Percentiles rank a stretch among this genome's conserved stretches.
Conservation (phyloP, 2,113 vertebrate species). For the Oncorhynchus tshawytscha region DNA sequence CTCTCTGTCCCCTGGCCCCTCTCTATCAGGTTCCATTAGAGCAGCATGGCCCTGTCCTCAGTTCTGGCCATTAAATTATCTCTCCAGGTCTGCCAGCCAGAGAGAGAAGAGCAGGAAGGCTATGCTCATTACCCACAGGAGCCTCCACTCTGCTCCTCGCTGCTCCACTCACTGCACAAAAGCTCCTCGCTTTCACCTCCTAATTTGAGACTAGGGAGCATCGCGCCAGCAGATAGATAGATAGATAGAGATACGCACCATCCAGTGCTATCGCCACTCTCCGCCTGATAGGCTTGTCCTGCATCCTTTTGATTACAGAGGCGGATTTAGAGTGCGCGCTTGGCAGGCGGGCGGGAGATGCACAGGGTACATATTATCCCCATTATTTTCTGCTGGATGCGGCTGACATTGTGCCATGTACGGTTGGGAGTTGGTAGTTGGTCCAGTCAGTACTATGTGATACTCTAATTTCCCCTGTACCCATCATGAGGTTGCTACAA, state of each 20-base stretch:
- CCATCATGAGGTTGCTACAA: too few relatives aligned
- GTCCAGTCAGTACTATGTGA: constrained; percentile 1
- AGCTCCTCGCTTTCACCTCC: constrained; percentile 57
- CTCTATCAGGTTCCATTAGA: constrained; percentile 39
- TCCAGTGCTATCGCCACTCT: constrained; percentile 19
- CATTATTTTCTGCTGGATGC: constrained; percentile 47
- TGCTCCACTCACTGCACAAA: constrained; percentile 35
- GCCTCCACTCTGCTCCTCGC: constrained; percentile 5
- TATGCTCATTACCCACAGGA: constrained; percentile 57
- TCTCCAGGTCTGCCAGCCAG: constrained; percentile 47
- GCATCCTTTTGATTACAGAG: constrained; percentile 54
- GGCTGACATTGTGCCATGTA: constrained; percentile 14
- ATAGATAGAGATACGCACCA: constrained; percentile 24
- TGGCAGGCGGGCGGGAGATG: constrained; percentile 45
- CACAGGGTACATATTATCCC: constrained; percentile 42
- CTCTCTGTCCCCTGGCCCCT: constrained; percentile 20
- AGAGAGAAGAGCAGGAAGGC: constrained; percentile 55
- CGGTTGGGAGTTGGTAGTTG: constrained; percentile 11
- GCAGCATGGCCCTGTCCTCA: not conserved
- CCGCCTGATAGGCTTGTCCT: constrained; percentile 44
- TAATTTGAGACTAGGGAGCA: constrained; percentile 59
- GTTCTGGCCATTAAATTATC: constrained; percentile 68
- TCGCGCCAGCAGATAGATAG: constrained; percentile 40
- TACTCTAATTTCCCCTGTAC: too few relatives aligned
- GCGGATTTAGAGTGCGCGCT: constrained; percentile 49